Evolutionary conservation across 2,797 vertebrate genomes (phyloP), one percentile per base, ranked within the genome.

Genomic region (Echiichthys vipera): DNA sequence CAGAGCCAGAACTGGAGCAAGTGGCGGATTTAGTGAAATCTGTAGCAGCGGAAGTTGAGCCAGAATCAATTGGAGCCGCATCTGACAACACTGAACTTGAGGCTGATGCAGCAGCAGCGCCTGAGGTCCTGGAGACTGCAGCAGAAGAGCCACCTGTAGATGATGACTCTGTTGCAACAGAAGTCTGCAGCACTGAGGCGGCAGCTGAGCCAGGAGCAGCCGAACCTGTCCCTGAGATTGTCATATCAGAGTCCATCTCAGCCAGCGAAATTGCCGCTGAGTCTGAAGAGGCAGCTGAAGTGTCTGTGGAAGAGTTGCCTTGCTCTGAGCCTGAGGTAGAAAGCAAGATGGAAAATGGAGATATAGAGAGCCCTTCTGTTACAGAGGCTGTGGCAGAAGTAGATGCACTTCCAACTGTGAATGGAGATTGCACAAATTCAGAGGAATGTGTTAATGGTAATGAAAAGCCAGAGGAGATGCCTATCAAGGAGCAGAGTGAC

Each of bases 371-470:
- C 22, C 65, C 87, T 42, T 72, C 57, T 77, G 72, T 53, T 50
- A 14, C 65, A 32, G 82, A 89, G 70, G 83, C 88, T 53, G 72
- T 74, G 59, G 69, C 54, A 53, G 64, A 74, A 50, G 71, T 58
- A 50, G 66, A 74, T 25, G 61, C 74, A 57, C 20, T 55, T 63
- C 77, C 86, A 57, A 80, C 87, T 69, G 87, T 94, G 65, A 95
- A 93, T 6, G 93, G 92, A 39, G 91, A 89, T 30, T 84, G 84
- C 72, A 62, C 67, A 71, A 74, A 90, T 49, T 58, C 81, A 55
- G 83, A 93, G 68, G 90, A 89, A 83, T 88, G 86, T 82, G 84
- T 95, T 70, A 95, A 95, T 9, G 92, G 93, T 5, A 65, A 76
- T 11, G 89, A 85, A 54, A 78, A 87, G 63, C 81, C 83, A 13